These are phyloP conservation scores for Columba guinea DNA, from an alignment of 2,797 vertebrate species.

Conservation along the genomic window DNA sequence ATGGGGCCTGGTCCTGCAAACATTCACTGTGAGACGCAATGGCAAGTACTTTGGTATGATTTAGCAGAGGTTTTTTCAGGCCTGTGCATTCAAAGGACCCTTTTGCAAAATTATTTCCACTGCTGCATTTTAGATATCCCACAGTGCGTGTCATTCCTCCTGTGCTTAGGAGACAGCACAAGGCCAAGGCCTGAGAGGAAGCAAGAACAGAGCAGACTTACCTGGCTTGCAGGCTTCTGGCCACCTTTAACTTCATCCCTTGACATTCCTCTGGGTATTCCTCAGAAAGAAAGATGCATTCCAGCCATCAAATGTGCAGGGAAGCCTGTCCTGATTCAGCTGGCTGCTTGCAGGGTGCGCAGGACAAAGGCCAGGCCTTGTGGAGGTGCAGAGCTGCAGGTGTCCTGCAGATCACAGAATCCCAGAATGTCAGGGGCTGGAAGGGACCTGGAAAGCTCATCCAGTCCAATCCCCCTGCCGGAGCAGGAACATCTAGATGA, in stretches of 20 bases:
- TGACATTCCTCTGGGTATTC: background rate
- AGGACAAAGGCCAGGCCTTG: background rate
- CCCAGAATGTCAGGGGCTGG: too few relatives aligned
- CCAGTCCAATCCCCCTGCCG: too few relatives aligned
- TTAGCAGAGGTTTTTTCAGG: background rate
- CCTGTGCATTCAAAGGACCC: background rate
- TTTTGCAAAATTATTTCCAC: background rate
- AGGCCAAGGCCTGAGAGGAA: background rate
- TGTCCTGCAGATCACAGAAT: background rate
- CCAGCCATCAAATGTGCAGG: fast-evolving
- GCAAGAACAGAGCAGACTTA: background rate
- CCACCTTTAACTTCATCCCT: background rate
- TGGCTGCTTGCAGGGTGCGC: fast-evolving
- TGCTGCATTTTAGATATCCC: background rate
- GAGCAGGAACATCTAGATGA: too few relatives aligned
- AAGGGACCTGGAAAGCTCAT: too few relatives aligned
- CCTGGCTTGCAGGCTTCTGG: background rate
- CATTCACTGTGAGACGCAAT: background rate
- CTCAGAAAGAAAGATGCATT: background rate
- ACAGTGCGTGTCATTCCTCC: background rate
- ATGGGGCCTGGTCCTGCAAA: background rate
- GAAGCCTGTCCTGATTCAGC: background rate
- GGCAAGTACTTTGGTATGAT: background rate
- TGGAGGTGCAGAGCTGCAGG: background rate
- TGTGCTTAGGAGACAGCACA: background rate